Evolutionary conservation across 2,888 invertebrate species (phyloP), one percentile per base, ranked within the genome.

Genomic region (Pharmacophagus antenor): DNA sequence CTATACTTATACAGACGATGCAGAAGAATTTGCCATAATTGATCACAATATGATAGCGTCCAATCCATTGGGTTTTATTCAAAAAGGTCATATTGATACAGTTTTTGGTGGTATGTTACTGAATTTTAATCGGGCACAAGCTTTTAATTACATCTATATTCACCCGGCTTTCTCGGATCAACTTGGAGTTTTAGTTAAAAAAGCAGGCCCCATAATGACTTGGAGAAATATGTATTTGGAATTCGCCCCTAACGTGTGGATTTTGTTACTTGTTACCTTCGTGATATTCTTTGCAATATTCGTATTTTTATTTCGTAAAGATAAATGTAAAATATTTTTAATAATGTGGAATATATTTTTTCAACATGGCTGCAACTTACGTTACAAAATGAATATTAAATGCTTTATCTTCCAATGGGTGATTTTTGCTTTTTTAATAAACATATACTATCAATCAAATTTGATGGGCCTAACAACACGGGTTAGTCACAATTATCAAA

Each of bases 141-240:
- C 63, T 10, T 82, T 84, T 54, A 64, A 67, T 17, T 79, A 71
- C 58, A 58, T 81, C 1, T 70, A 66, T 54, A 70, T 70, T 1
- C 75, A 83, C 48, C 60, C 76, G 4, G 68, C 76, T 2, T 71
- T 66, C n/a, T 55, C 62, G 1, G 85, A 84, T 23, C 72, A 77
- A 22, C 25, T 84, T 0, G 70, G 67, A 25, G 58, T 77, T 17
- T 61, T 79, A n/a, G 80, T 84, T 0, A 73, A 73, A 56, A 72
- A 56, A 64, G 73, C 83, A 2, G 62, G 64, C 0, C 20, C 25
- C 0, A 67, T 72, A 2, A 65, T 74, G 0, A 4, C 47, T 7
- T 80, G 76, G 76, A 78, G 76, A 62, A 72, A 71, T 47, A 44
- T 76, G 7, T 79, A 77, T 60, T 56, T 74, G 3, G 80, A 73